Percentiles rank a stretch among this genome's conserved stretches.
Evolutionary conservation across 2,797 vertebrate species (phyloP).

Genomic region (Melanotaenia trifasciata): DNA sequence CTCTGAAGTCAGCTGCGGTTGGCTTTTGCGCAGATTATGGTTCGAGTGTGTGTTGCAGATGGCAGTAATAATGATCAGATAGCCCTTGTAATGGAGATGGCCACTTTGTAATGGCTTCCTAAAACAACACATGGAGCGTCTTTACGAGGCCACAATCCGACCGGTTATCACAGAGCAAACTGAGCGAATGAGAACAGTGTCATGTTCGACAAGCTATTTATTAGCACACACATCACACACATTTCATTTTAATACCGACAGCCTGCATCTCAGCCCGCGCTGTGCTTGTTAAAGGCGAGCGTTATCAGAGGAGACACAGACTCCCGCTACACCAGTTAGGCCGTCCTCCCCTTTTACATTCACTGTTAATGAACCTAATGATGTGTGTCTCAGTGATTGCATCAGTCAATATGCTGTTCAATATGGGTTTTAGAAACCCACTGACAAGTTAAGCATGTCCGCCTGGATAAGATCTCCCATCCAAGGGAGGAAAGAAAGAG

Average conservation of each 20-base stretch:
- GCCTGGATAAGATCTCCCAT: constrained; percentile 80
- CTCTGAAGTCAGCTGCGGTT: constrained; percentile 75
- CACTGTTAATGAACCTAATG: constrained; percentile 82
- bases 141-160: constrained; percentile 79
- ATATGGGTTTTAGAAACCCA: constrained; percentile 78
- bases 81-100: constrained; percentile 80
- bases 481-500: constrained; percentile 63
- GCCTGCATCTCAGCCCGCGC: constrained; percentile 58
- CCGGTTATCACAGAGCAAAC: constrained; percentile 72
- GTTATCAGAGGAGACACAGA: constrained; percentile 79
- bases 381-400: constrained; percentile 81
- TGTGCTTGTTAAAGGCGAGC: constrained; percentile 73
- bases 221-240: constrained; percentile 63
- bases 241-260: constrained; percentile 72
- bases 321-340: constrained; percentile 76
- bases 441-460: constrained; percentile 81
- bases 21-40: constrained; percentile 71
- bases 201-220: constrained; percentile 77
- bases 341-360: constrained; percentile 65
- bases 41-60: constrained; percentile 78
- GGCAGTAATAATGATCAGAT: constrained; percentile 81
- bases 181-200: constrained; percentile 68
- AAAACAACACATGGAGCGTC: constrained; percentile 81
- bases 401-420: constrained; percentile 83
- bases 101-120: constrained; percentile 81